Base-by-base conservation (phyloP, 2,113 vertebrate species). In the Microtus richardsoni region DNA sequence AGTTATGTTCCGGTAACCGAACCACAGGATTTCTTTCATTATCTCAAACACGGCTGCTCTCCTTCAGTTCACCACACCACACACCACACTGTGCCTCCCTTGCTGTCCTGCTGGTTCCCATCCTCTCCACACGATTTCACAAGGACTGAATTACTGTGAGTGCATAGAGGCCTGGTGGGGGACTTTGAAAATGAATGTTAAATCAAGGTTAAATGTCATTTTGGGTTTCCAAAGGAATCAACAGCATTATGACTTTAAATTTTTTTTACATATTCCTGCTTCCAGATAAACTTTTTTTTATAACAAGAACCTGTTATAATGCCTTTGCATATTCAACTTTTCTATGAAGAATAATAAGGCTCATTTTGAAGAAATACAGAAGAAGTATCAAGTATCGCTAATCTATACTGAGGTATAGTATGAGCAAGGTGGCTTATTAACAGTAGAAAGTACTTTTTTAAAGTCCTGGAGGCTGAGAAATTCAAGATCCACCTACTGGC, bases 171-270 rank as follows among this genome's bases (percentile, higher is more conserved):
- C 33, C 39, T 30, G 52, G 62, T 88, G 85, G 39, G 66, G 70
- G 66, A 93, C 52, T 94, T 82, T 58, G 28, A 39, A 83, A 94
- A 78, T 89, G 58, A 88, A 84, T 90, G 86, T 97, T 49, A 80
- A 92, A 39, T 88, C 60, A 77, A 94, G 52, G 94, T 95, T 68
- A 83, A 89, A 44, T 95, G 93, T 93, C 21, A 82, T 88, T 54
- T 24, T 78, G n/a, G 13, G 0, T 64, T 93, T 95, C 62, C 41
- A 91, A 97, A 93, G 28, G 68, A 95, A 86, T 83, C 71, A 78
- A 8, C 62, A 22, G 1, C 19, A 64, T 62, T 91, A 62, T 86
- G 60, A 64, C n/a, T 70, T 88, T 80, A 60, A 85, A 9, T 11
- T 71, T 60, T 66, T n/a, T 88, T 44, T 82, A n/a, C 22, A 64